Conservation (phyloP, 2,888 invertebrate genomes). For the Busseola fusca region DNA sequence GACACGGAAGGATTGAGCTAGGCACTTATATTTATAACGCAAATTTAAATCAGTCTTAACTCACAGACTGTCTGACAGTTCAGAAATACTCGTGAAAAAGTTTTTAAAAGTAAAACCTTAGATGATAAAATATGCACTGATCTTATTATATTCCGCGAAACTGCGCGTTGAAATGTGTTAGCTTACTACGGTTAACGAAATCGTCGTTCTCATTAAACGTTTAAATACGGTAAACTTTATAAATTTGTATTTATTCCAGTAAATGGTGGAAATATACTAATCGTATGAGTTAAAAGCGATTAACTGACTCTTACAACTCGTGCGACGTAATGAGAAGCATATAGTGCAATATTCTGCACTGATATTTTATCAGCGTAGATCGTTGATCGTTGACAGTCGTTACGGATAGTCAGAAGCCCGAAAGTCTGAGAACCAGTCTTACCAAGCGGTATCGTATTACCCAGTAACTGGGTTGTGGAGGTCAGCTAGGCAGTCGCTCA, state of each 20-base stretch:
- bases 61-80: not conserved
- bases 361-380: not conserved
- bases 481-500: no score
- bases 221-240: constrained; percentile 13
- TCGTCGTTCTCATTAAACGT: constrained; percentile 27
- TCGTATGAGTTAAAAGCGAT: constrained; percentile 7
- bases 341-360: not conserved
- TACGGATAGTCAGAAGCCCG: no score
- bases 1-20: not conserved
- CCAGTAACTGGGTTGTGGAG: no score
- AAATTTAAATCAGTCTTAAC: not conserved
- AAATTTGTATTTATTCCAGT: constrained; percentile 29
- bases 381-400: no score
- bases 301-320: constrained; percentile 29
- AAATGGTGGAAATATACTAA: constrained; percentile 26
- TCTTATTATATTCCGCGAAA: not conserved
- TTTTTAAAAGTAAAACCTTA: no score
- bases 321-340: constrained; percentile 30
- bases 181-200: constrained; percentile 2
- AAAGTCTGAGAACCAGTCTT: no score
- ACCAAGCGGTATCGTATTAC: no score
- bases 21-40: not conserved
- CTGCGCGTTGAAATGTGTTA: constrained; percentile 1
- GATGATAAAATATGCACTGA: not conserved
- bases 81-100: not conserved